These are phyloP conservation scores for Bhutanitis thaidina DNA, from an alignment of 2,888 invertebrate species.

Conservation along the genomic window DNA sequence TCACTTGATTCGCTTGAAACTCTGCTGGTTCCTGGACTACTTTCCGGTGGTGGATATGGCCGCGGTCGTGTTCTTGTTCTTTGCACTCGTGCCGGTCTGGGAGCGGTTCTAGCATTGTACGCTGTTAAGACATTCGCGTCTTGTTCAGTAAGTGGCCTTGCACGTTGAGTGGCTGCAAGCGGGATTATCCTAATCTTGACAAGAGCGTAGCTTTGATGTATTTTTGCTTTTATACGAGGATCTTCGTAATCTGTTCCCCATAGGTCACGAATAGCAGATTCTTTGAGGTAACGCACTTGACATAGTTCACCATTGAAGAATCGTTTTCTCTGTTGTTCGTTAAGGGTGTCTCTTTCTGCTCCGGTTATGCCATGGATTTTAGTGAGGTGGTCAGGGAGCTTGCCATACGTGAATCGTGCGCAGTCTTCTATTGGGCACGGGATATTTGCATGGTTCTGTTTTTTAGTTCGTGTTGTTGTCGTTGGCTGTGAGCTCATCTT, in stretches of 20 bases:
- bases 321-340: constrained; percentile 72
- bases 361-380: constrained; percentile 74
- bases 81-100: constrained; percentile 61
- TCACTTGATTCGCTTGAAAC: constrained; percentile 73
- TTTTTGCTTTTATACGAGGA: constrained; percentile 68
- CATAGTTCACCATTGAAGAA: constrained; percentile 78
- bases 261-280: constrained; percentile 73
- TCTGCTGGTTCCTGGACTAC: constrained; percentile 50
- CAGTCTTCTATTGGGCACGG: constrained; percentile 77
- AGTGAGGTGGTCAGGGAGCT: constrained; percentile 73
- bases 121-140: constrained; percentile 75
- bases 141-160: constrained; percentile 71
- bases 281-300: constrained; percentile 72
- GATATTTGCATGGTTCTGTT: constrained; percentile 77
- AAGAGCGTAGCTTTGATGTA: constrained; percentile 72
- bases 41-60: constrained; percentile 59
- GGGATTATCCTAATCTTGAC: constrained; percentile 76
- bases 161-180: constrained; percentile 65
- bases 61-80: constrained; percentile 55
- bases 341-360: constrained; percentile 68
- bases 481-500: constrained; percentile 51
- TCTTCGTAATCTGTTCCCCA: constrained; percentile 76
- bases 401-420: constrained; percentile 74
- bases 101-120: constrained; percentile 73
- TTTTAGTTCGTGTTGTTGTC: constrained; percentile 63